phyloP scores from a whole-genome alignment of 2,113 vertebrate genomes.

The Meles meles region DNA sequence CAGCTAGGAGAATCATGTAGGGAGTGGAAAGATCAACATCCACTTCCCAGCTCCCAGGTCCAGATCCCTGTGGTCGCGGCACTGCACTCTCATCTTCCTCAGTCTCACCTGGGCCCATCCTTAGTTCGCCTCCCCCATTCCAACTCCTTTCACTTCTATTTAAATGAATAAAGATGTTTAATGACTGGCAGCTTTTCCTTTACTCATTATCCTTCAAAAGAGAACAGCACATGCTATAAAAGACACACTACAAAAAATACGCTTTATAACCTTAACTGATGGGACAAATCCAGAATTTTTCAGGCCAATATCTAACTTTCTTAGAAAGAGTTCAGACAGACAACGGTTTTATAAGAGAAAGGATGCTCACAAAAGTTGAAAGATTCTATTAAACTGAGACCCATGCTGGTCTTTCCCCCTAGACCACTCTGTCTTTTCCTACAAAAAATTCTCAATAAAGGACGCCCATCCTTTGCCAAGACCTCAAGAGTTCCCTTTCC shows the following conservation, averaged over 20 bases:
- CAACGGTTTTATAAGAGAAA: not conserved
- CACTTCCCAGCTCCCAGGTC: no score
- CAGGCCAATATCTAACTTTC: conserved; percentile 1
- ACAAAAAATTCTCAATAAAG: not conserved
- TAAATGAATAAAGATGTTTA: not conserved
- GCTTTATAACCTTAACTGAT: not conserved
- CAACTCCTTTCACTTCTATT: not conserved
- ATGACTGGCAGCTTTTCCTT: not conserved
- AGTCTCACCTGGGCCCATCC: not conserved
- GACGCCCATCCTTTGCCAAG: not conserved
- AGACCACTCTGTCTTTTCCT: not conserved
- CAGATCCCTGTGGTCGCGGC: not conserved
- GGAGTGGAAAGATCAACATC: not conserved
- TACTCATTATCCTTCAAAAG: not conserved
- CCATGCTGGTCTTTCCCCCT: not conserved
- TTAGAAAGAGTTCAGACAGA: not conserved
- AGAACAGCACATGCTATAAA: not conserved
- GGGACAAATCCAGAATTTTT: not conserved
- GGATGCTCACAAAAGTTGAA: not conserved
- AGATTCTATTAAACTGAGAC: not conserved
- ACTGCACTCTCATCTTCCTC: not conserved
- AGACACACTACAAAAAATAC: not conserved
- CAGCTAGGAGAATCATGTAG: not conserved
- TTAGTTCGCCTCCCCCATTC: not conserved
- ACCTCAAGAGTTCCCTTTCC: not conserved